These are phyloP conservation scores for Mus minutoides DNA, from an alignment of 2,797 vertebrate species.

Conservation along the genomic window DNA sequence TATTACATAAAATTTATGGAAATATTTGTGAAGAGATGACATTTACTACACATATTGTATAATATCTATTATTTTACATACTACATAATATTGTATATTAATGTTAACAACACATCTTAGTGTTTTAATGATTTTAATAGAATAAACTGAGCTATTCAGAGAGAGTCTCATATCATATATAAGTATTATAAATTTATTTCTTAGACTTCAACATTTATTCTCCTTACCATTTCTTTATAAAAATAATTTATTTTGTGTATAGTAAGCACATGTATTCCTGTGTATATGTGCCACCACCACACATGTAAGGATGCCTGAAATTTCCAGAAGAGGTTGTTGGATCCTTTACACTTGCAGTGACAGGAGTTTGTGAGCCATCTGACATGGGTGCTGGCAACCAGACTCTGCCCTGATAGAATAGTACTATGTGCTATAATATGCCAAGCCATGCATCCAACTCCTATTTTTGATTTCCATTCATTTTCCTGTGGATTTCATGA, in stretches of 20 bases:
- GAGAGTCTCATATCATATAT: background rate
- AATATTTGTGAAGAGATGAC: background rate
- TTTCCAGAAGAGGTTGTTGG: background rate
- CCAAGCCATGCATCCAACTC: background rate
- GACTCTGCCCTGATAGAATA: background rate
- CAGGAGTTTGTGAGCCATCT: too few species aligned
- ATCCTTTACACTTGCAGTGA: too few species aligned
- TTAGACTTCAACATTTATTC: background rate
- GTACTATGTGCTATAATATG: background rate
- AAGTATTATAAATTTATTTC: background rate
- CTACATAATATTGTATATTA: background rate
- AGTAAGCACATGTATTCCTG: background rate
- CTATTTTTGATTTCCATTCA: background rate
- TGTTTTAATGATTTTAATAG: constrained; percentile 19
- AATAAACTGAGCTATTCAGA: background rate
- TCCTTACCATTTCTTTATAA: background rate
- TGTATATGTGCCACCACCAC: background rate
- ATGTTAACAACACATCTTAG: background rate
- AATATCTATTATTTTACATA: background rate
- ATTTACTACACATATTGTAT: background rate
- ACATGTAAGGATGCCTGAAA: background rate
- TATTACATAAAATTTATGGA: background rate
- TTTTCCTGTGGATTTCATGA: too few species aligned
- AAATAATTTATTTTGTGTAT: background rate
- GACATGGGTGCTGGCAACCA: background rate